Evolutionary conservation across 2,113 vertebrate species (phyloP).

Genomic region (zebrafish (Danio rerio)): GRCz12tu NC_133194.1:41070501-41071000

Average conservation of each 20-base stretch:
- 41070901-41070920: background rate
- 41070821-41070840: constrained; percentile 71
- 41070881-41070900: background rate
- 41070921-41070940: background rate
- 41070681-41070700: constrained; percentile 50
- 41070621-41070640: background rate
- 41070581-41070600: constrained; percentile 29
- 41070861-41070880: constrained; percentile 1
- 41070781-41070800: constrained; percentile 70
- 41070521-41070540: constrained; percentile 25
- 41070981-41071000: constrained; percentile 39
- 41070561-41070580: constrained; percentile 55
- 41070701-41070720: constrained; percentile 50
- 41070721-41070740: constrained; percentile 47
- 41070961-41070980: constrained; percentile 25
- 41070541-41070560: constrained; percentile 16
- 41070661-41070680: constrained; percentile 2
- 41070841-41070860: constrained; percentile 8
- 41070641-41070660: constrained; percentile 44
- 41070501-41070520: constrained; percentile 25
- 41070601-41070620: constrained; percentile 5
- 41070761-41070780: constrained; percentile 55
- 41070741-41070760: constrained; percentile 47
- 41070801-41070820: constrained; percentile 80
- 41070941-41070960: constrained; percentile 3